Conservation (phyloP, 2,113 vertebrate genomes). For the Astatotilapia flaviijosephi region DNA sequence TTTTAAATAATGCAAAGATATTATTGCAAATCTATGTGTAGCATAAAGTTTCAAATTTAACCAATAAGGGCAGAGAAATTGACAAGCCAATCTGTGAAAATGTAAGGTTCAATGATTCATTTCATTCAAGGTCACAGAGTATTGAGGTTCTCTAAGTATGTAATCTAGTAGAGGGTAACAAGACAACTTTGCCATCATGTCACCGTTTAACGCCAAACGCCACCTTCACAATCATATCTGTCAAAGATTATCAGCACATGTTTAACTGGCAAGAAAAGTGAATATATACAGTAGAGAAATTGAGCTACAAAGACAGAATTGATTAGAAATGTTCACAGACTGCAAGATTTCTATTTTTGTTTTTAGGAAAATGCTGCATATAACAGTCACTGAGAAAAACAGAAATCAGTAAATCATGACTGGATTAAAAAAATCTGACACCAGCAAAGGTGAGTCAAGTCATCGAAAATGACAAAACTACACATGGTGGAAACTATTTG, state of each 20-base stretch:
- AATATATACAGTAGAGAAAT: neutral
- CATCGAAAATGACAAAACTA: neutral
- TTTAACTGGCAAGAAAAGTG: neutral
- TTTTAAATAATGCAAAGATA: neutral
- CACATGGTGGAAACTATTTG: neutral
- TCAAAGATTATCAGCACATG: neutral
- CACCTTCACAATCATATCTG: neutral
- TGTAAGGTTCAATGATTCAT: neutral
- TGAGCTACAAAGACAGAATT: neutral
- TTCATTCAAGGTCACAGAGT: neutral
- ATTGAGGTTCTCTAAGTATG: neutral
- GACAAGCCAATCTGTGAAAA: neutral
- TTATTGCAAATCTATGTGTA: neutral
- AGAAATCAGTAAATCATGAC: neutral
- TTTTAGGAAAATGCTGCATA: neutral
- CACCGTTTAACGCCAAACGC: neutral
- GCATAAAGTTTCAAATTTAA: neutral
- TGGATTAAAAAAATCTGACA: neutral
- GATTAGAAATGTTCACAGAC: rapidly evolving
- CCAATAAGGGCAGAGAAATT: neutral
- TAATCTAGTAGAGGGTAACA: neutral
- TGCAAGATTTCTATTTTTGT: neutral
- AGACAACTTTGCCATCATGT: neutral
- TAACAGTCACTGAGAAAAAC: neutral
- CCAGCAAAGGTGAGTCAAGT: neutral